Percentiles rank a stretch among this genome's conserved stretches.
Conservation (phyloP, 2,888 invertebrate genomes). For the Itoplectis maculator region DNA sequence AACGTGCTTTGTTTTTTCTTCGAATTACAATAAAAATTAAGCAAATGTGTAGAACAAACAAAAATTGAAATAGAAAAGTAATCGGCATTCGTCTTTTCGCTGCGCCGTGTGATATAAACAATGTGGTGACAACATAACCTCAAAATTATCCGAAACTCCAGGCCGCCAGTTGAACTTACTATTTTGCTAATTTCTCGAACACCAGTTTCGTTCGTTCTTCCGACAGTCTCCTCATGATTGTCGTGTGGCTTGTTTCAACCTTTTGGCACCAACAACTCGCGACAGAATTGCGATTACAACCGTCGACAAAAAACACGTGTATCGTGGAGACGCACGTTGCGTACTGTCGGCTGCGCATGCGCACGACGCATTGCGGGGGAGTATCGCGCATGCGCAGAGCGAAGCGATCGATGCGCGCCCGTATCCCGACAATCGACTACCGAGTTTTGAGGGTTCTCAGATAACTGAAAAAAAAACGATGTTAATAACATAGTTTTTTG, state of each 20-base stretch:
- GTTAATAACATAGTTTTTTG: no score
- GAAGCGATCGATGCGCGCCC: no score
- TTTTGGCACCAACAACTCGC: background rate
- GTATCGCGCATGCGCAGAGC: no score
- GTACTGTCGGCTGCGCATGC: background rate
- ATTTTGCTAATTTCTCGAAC: slow-evolving; percentile 97
- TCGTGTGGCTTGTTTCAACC: background rate
- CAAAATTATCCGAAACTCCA: background rate
- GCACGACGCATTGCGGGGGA: no score
- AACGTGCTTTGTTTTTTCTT: background rate
- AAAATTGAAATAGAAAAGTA: background rate
- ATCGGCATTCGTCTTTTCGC: background rate
- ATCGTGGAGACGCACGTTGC: background rate
- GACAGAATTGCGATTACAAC: background rate
- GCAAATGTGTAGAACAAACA: background rate
- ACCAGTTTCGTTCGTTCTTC: slow-evolving; percentile 94
- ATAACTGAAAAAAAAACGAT: no score
- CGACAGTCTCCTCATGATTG: slow-evolving; percentile 93
- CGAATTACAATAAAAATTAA: no score
- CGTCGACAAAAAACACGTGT: slow-evolving; percentile 6
- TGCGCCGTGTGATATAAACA: background rate
- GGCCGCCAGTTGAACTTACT: slow-evolving; percentile 88
- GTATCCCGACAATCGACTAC: no score
- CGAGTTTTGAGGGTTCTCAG: no score
- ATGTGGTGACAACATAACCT: slow-evolving; percentile 48